Evolutionary conservation across 2,797 vertebrate species (phyloP), one percentile per base, ranked within the genome.

Genomic region (Danio tinwini): DNA sequence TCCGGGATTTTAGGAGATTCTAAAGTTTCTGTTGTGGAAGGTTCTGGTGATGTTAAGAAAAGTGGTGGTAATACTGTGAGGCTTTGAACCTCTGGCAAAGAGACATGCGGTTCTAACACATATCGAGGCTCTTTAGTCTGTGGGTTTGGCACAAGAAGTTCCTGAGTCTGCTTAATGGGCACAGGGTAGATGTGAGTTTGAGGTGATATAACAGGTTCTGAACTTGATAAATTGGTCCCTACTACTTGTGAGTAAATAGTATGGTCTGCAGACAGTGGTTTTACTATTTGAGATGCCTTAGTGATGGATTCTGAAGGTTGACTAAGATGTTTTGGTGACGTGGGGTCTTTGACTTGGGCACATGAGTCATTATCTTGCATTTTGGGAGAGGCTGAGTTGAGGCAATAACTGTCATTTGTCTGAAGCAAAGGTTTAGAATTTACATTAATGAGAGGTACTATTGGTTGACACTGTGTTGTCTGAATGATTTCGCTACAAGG

Each of bases 71-170:
- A 86, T 45, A 87, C 85, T 58, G 90, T 80, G 1, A 64, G 58
- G 64, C 87, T 56, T 88, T 86, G 88, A 69, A 75, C 85, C 86
- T 74, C 86, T 81, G 80, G 88, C 88, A 88, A 89, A 83, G 89
- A 65, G 19, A 75, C 49, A 45, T 76, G 49, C 50, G 77, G 76
- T 37, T 86, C 65, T 64, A 75, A 53, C 16, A 81, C 37, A 1
- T 68, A 16, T 39, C 88, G 89, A 89, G 89, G 12, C 80, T 82
- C 85, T 85, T 85, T 70, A 80, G 86, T 68, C 56, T 89, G 86
- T 79, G 87, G 88, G 21, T 83, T 83, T 82, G 88, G 87, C 79
- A 87, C 83, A 76, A 65, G 40, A 62, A 37, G 59, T 89, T 78
- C 88, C 85, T 82, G 84, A 72, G 88, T 85, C 75, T 86, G 85